Evolutionary conservation across 2,888 invertebrate species (phyloP), one percentile per base, ranked within the genome.

Genomic region (Syritta pipiens): DNA sequence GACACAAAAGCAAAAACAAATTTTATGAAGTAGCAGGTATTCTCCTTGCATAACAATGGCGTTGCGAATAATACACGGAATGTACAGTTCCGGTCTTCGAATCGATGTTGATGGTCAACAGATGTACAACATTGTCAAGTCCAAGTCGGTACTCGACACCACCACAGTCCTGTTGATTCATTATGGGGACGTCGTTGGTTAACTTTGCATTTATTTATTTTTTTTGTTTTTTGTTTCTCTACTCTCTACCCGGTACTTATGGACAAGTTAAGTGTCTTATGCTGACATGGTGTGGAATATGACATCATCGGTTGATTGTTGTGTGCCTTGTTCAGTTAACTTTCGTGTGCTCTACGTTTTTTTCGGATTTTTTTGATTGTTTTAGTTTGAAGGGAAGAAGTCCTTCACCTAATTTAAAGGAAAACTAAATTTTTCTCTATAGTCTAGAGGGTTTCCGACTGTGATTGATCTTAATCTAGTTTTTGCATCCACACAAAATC

Each of bases 1-100:
- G n/a, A n/a, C n/a, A 60, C 51, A 53, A 46, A 67, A 53, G 60
- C 46, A 60, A 44, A 55, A 22, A 42, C n/a, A n/a, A n/a, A n/a
- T n/a, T n/a, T n/a, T n/a, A 55, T 40, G 51, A 65, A 24, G 37
- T 35, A 28, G 60, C 40, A n/a, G 9, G 40, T 46, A 65, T 67
- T 67, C 22, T 40, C 48, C 65, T 77, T 77, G 72, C 77, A 77
- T 77, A 77, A 67, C 53, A 77, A 72, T 68, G 57, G 12, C 26
- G 26, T 3, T 55, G 14, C 22, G 17, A 19, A 24, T 26, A 60
- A 32, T 32, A 26, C 26, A 57, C 17, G 62, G 10, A 62, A 68
- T 53, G 65, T 60, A 55, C 32, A 72, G 77, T 77, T 71, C 77
- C 77, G 72, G 65, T 77, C 62, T 46, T 59, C 14, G 40, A 30